These are phyloP conservation scores for Pseudochirops cupreus DNA, from an alignment of 2,797 vertebrate genomes.

Conservation along the genomic window DNA sequence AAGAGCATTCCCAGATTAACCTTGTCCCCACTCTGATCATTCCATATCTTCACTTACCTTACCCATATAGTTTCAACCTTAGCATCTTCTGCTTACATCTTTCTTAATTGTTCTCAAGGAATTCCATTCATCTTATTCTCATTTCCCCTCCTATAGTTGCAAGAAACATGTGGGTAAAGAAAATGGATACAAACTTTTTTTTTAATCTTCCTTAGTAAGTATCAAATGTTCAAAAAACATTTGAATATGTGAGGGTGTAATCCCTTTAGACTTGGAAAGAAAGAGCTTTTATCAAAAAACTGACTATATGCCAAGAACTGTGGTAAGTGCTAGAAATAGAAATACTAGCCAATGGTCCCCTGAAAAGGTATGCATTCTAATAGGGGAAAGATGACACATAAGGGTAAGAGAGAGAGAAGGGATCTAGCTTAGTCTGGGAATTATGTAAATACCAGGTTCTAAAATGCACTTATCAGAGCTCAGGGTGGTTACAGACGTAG, in stretches of 20 bases:
- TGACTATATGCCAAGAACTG: not conserved
- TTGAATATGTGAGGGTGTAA: not conserved
- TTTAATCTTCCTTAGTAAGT: not conserved
- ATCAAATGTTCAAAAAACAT: not conserved
- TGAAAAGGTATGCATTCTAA: not conserved
- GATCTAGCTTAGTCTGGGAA: not conserved
- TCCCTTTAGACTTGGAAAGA: not conserved
- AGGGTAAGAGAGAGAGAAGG: not conserved
- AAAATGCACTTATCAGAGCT: not conserved
- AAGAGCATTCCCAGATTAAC: not conserved
- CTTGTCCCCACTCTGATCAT: not conserved
- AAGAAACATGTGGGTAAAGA: not conserved
- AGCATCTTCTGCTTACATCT: not conserved
- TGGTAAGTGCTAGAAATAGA: not conserved
- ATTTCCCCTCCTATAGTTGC: not conserved
- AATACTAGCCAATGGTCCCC: not conserved
- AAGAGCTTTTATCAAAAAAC: not conserved
- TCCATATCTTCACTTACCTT: not conserved
- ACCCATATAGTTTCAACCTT: not conserved
- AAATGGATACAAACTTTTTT: not conserved
- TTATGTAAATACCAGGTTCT: not conserved
- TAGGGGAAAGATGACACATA: not conserved
- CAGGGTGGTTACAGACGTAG: not conserved
- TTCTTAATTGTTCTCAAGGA: not conserved
- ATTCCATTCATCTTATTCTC: not conserved